Evolutionary conservation across 1,140 invertebrate species (phyloP), one percentile per base, ranked within the genome.

Genomic region (Chlorops oryzae): DNA sequence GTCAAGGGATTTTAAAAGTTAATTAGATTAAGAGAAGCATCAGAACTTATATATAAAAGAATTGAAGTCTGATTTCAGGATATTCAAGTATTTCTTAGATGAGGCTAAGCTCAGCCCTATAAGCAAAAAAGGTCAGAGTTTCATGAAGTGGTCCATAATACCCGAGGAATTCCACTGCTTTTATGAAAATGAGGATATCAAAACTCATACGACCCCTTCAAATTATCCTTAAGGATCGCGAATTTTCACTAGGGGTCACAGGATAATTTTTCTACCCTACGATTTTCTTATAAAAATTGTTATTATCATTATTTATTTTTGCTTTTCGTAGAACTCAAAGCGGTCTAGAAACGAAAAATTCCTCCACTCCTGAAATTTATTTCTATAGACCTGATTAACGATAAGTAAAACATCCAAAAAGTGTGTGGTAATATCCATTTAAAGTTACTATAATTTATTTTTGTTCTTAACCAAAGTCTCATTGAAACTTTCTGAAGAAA

Each of bases 231-330:
- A 38, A 15, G 21, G 10, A 38, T 38, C 21, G 35, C n/a, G n/a
- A 38, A 15, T 38, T 5, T 38, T 38, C 21, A 18, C 35, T 2
- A 38, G 17, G 5, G 35, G 5, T 38, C 15, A 15, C 2, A 18
- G 17, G n/a, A 5, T 17, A 7, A 43, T 3, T 43, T 6, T 25
- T 40, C 5, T 15, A 7, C 20, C 35, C 2, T 1, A 22, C 39
- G n/a, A 2, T 18, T 21, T 21, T 18, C n/a, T 27, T 43, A 24
- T 24, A 18, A 43, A 43, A 24, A 43, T 17, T 43, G 41, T 18
- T 18, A 45, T 21, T 34, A 45, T 22, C 35, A 45, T 34, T 45
- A 34, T 21, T 22, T 45, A 21, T 45, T 45, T 45, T n/a, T n/a
- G n/a, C n/a, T n/a, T n/a, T n/a, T n/a, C n/a, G n/a, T n/a, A n/a